A percentile compares a stretch with the other conserved stretches of the same genome.
phyloP scores from a whole-genome alignment of 2,888 invertebrate species.

The Cheilosia grossa region DNA sequence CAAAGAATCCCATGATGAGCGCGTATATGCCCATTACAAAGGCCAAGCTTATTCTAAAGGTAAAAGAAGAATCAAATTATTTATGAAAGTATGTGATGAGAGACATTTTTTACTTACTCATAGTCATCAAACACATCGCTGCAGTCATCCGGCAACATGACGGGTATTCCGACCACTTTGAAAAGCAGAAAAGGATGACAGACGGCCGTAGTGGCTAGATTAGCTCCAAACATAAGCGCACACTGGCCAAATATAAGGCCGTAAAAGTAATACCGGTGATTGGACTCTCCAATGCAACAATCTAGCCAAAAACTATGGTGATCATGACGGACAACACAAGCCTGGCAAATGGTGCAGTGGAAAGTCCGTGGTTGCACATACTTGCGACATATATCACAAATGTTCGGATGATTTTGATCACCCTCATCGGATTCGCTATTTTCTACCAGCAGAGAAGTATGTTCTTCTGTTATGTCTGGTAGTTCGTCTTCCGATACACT shows the following conservation, averaged over 20 bases:
- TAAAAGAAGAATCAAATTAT: background rate
- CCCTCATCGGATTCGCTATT: conserved; percentile 78
- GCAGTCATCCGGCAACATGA: conserved; percentile 93
- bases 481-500: conserved; percentile 80
- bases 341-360: conserved; percentile 93
- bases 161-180: conserved; percentile 80
- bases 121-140: conserved; percentile 92
- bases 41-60: conserved; percentile 84
- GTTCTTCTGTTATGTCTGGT: conserved; percentile 80
- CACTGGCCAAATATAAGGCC: conserved; percentile 87
- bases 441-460: conserved; percentile 79
- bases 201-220: conserved; percentile 93
- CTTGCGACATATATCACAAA: conserved; percentile 86
- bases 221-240: conserved; percentile 89
- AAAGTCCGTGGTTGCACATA: conserved; percentile 88
- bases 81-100: background rate
- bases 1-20: conserved; percentile 83
- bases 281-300: conserved; percentile 92
- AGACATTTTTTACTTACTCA: conserved; percentile 85
- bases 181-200: conserved; percentile 87
- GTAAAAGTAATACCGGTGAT: conserved; percentile 89
- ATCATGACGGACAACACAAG: conserved; percentile 90
- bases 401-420: conserved; percentile 78
- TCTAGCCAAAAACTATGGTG: conserved; percentile 94
- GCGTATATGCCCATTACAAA: conserved; percentile 86